phyloP scores from a whole-genome alignment of 2,113 vertebrate species.

The Sardina pilchardus region DNA sequence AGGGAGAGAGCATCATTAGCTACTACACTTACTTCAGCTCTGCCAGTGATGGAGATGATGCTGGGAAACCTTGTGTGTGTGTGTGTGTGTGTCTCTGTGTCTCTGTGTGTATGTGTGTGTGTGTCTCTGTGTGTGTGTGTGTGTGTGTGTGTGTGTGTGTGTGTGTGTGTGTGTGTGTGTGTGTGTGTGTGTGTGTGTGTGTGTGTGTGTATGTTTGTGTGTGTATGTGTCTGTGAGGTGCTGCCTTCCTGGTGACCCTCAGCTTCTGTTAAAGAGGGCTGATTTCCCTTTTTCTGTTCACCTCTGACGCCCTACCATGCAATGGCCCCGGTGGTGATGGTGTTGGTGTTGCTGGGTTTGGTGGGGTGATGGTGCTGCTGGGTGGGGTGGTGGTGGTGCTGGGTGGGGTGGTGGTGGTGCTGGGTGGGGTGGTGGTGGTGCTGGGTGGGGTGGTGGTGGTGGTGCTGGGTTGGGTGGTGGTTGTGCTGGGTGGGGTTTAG shows the following conservation, averaged over 20 bases:
- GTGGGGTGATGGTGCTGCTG: neutral
- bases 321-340: neutral
- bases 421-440: too few species aligned
- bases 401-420: too few species aligned
- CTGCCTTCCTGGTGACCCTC: neutral
- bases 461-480: neutral
- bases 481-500: neutral
- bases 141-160: too few species aligned
- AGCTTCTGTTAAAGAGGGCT: neutral
- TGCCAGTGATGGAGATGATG: slow-evolving; percentile 24
- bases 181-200: neutral
- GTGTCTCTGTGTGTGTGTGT: too few species aligned
- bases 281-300: slow-evolving; percentile 24
- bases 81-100: too few species aligned
- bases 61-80: slow-evolving; percentile 13
- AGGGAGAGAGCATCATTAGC: slow-evolving; percentile 40
- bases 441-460: too few species aligned
- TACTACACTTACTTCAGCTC: slow-evolving; percentile 17
- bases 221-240: neutral
- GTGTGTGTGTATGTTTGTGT: too few species aligned
- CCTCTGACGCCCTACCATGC: neutral
- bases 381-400: too few species aligned
- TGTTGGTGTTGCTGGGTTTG: slow-evolving; percentile 28
- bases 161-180: neutral
- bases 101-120: too few species aligned